A percentile compares a stretch with the other conserved stretches of the same genome.
Conservation (phyloP, 2,113 vertebrate species). For the Sus scrofa region DNA sequence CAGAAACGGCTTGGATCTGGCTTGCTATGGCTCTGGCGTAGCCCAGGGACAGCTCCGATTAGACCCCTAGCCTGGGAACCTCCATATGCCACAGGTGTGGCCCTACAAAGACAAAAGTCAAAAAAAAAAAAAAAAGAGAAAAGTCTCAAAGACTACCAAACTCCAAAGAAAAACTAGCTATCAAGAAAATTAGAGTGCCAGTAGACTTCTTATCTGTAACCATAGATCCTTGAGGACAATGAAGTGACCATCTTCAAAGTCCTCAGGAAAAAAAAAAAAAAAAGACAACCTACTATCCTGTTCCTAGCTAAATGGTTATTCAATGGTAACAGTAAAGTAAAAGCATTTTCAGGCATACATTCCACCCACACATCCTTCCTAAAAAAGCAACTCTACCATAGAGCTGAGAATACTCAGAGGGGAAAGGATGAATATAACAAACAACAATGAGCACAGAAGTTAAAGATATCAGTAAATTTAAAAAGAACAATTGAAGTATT, state of each 20-base stretch:
- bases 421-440: neutral
- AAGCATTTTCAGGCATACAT: neutral
- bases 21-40: too few species aligned
- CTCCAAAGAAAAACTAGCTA: neutral
- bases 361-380: neutral
- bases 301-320: neutral
- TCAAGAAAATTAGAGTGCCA: neutral
- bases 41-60: too few species aligned
- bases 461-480: conserved; percentile 19
- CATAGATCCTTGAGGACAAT: neutral
- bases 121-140: conserved; percentile 55
- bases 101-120: too few species aligned
- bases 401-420: neutral
- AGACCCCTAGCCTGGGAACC: too few species aligned
- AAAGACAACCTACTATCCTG: neutral
- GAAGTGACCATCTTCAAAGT: conserved; percentile 18
- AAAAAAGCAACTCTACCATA: neutral
- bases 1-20: too few species aligned
- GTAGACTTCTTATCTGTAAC: neutral
- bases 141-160: neutral
- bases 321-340: neutral
- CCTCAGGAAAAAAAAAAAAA: neutral
- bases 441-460: neutral
- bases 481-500: neutral
- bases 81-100: too few species aligned